Base-by-base conservation (phyloP, 2,797 vertebrate species). In the Sebastes aleutianus region DNA sequence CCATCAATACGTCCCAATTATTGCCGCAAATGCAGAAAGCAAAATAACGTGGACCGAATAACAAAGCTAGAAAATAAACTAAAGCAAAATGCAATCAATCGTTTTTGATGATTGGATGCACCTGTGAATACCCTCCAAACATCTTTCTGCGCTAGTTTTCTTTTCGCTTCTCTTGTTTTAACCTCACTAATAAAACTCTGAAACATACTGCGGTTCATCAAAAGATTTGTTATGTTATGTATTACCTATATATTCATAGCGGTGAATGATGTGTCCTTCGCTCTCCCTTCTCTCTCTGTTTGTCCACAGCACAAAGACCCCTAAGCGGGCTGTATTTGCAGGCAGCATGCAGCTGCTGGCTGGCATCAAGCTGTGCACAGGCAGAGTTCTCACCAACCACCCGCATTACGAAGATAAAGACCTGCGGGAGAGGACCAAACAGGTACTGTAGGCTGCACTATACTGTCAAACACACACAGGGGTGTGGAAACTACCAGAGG, bases 321-420 rank as follows among this genome's bases (percentile, higher is more conserved):
- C 97, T 13, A 95, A 93, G 87, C 95, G 92, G 74, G 97, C 98
- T 2, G 98, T 98, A 82, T 98, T 99, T 90, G 98, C 98, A 50
- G 98, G 98, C 83, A 99, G 98, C 93, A 99, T 99, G 99, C 99
- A 99, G 94, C 93, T 99, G 62, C 93, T 99, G 92, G 99, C 99
- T 0, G 98, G 98, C 75, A 97, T 99, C 91, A 99, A 99, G 91
- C 96, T 99, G 91, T 99, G 98, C 93, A 99, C 98, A 0, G 98
- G 98, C 43, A 94, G 98, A 91, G 95, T 96, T 72, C 93, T 99
- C 85, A 99, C 99, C 87, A 99, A 99, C 94, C 98, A 99, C 84
- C 99, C 99, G 5, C 99, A 99, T 92, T 99, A 99, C 2, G 99
- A 99, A 89, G 98, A 99, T 92, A 97, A 95, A 86, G 93, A 94